Conservation (phyloP, 2,888 invertebrate species). For the Schizotus pectinicornis region DNA sequence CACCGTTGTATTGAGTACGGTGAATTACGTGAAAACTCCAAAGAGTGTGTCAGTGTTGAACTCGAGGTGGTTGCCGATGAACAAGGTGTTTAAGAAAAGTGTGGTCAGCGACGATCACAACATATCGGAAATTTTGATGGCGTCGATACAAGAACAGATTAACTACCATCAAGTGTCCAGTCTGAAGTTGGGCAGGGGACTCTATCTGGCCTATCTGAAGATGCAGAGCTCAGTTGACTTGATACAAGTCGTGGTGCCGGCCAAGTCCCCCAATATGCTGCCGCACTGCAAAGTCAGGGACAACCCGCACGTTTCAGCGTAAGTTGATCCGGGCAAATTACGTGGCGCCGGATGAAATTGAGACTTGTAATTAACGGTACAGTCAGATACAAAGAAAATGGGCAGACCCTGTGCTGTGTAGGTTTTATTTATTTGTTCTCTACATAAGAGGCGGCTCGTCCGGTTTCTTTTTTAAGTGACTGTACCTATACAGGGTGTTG, state of each 20-base stretch:
- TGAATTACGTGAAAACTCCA: slow-evolving; percentile 79
- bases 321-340: no score
- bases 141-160: slow-evolving; percentile 83
- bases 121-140: slow-evolving; percentile 83
- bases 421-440: no score
- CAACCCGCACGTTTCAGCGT: slow-evolving; percentile 96
- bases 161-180: slow-evolving; percentile 80
- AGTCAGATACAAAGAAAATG: no score
- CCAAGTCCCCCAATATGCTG: slow-evolving; percentile 91
- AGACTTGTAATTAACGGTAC: no score
- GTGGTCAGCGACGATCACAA: slow-evolving; percentile 76
- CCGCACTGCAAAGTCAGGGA: slow-evolving; percentile 93
- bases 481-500: no score
- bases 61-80: slow-evolving; percentile 90
- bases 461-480: no score
- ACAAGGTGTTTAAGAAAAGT: slow-evolving; percentile 74
- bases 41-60: slow-evolving; percentile 89
- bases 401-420: no score
- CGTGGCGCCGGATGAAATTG: no score
- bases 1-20: slow-evolving; percentile 81
- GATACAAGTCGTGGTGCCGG: slow-evolving; percentile 90
- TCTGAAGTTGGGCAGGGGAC: slow-evolving; percentile 81
- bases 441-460: no score
- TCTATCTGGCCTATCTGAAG: slow-evolving; percentile 96
- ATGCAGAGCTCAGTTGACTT: slow-evolving; percentile 96